Base-by-base conservation (phyloP, 2,113 vertebrate species). In the Platichthys stellatus region DNA sequence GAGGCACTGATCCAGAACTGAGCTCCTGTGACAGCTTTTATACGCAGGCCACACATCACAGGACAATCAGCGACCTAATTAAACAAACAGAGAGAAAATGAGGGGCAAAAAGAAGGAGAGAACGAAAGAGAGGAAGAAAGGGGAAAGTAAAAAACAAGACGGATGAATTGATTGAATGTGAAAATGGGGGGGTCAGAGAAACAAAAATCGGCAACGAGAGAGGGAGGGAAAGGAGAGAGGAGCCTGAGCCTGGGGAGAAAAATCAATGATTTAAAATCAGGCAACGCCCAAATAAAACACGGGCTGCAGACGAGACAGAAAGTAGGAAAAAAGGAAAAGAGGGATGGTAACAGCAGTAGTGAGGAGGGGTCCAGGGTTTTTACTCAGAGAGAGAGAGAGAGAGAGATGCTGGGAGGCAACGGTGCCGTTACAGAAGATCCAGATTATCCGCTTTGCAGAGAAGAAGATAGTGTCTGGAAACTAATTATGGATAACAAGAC, bases 41-140 rank as follows among this genome's bases (percentile, higher is more conserved):
- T 80, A 79, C 87, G 90, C 80, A 82, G 83, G 71, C 76, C 63
- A 63, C 81, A 87, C 82, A 86, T 89, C 85, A 80, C 68, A 80
- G 72, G 76, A 81, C 78, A 77, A 89, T 89, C 84, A 81, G 81
- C 63, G 76, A 88, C 88, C 90, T 86, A 88, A 93, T 92, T 91
- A 90, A 81, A 86, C 81, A 75, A 84, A 84, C 72, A 83, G 60
- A 82, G 24, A 64, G 74, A 45, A 49, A 43, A 12, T 64, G 43
- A 31, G 18, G 60, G 10, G 57, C 5, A 23, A 24, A 57, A 20
- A 57, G 35, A 31, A 65, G 47, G 49, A 63, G 74, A 63, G 12
- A 28, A 56, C 51, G 17, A 66, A 26, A 58, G 57, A 77, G 40
- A 18, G 47, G 47, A 51, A 51, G 18, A 51, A 18, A 18, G 47